Evolutionary conservation across 2,888 invertebrate genomes (phyloP), one percentile per base, ranked within the genome.

Genomic region (Neuroscelio doddi): DNA sequence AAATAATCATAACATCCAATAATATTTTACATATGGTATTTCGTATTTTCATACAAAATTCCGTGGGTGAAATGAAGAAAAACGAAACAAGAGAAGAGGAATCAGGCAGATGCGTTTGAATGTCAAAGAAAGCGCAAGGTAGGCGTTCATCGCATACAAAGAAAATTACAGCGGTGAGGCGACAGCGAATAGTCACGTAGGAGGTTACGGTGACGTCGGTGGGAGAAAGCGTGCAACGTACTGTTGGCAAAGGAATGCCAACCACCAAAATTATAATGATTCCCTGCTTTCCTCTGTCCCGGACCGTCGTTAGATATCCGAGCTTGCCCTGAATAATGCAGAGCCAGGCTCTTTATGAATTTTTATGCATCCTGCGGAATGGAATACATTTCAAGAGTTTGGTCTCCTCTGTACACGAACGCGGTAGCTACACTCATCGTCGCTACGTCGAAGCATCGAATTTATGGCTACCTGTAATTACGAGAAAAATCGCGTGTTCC

Each of bases 301-400:
- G 49, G 49, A 42, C 57, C 68, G 42, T 50, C 42, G 63, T 58
- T 61, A 50, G 50, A 63, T 71, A 64, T 61, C 63, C 50, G 45
- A 70, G 65, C 72, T 70, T 70, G 70, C 66, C 69, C 65, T 81
- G 81, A 81, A 81, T 81, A 81, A 81, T 80, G 77, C 75, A 80
- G 70, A 76, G 64, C 71, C 72, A 67, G 64, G 69, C 72, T 77
- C 77, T 81, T 80, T 79, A 79, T 79, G 78, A 80, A 81, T 80
- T 80, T 79, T 81, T 80, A 80, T 81, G 77, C 76, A 71, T 72
- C 67, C 75, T 72, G 59, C 64, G 72, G 68, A 75, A 75, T 74
- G 74, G 77, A 77, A 80, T 78, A 76, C 74, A 71, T 77, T 73
- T 67, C 49, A 41, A 46, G 59, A 68, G 68, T 74, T 69, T 70